A percentile compares a stretch with the other conserved stretches of the same genome.
Conservation (phyloP, 2,797 vertebrate genomes). For the Coendou prehensilis region DNA sequence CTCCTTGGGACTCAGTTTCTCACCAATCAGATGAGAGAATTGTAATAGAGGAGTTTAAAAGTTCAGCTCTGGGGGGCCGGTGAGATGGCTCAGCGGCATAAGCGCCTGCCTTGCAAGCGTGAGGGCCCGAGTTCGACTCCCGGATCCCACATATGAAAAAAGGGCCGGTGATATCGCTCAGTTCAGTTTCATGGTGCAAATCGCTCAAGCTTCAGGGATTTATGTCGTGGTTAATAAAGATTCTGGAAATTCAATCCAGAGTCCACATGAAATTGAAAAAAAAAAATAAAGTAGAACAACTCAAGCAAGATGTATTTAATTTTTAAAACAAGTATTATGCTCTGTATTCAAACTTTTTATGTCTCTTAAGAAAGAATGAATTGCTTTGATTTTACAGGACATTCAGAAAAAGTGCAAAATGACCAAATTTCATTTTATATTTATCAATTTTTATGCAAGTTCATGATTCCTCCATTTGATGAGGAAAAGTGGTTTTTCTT, state of each 20-base stretch:
- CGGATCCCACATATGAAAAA: too few relatives aligned
- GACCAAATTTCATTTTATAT: conserved; percentile 18
- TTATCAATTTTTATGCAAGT: conserved; percentile 47
- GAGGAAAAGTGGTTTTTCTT: not conserved
- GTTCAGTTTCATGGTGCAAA: conserved; percentile 26
- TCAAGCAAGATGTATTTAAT: conserved; percentile 46
- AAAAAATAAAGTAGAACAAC: not conserved
- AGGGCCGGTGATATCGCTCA: too few relatives aligned
- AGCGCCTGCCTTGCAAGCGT: too few relatives aligned
- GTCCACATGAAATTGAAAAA: not conserved
- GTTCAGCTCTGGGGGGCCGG: not conserved
- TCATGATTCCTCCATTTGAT: not conserved
- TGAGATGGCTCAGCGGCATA: too few relatives aligned
- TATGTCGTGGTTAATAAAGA: conserved; percentile 55
- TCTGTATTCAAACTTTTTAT: conserved; percentile 36
- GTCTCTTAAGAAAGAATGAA: conserved; percentile 22
- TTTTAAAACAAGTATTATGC: conserved; percentile 41
- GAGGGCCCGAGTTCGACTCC: too few relatives aligned
- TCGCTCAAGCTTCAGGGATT: not conserved
- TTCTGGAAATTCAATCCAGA: conserved; percentile 33
- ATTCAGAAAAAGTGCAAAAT: not conserved
- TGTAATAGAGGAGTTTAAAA: not conserved
- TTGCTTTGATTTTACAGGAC: not conserved
- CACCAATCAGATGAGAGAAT: not conserved
- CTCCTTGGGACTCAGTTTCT: not conserved